These are phyloP conservation scores for Castor canadensis DNA, from an alignment of 2,113 vertebrate species.

Conservation along the genomic window DNA sequence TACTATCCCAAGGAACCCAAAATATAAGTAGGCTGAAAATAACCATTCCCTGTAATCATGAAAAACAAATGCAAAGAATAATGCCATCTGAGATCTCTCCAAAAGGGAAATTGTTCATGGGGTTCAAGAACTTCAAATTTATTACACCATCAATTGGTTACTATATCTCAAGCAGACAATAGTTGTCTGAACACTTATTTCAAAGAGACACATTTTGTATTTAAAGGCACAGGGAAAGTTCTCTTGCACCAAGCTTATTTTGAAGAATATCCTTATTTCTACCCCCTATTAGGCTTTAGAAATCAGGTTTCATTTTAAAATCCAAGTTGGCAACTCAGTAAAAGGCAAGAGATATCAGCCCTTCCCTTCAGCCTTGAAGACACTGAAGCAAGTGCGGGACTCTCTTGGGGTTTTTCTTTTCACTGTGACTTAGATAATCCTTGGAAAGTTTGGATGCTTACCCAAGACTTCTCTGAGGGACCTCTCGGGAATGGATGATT, in stretches of 20 bases:
- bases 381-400: neutral
- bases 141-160: neutral
- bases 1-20: neutral
- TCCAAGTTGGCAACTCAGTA: neutral
- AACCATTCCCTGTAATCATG: neutral
- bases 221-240: constrained; percentile 34
- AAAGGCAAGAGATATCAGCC: neutral
- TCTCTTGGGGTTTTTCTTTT: constrained; percentile 2
- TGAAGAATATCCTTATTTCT: neutral
- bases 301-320: constrained; percentile 36
- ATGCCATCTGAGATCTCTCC: neutral
- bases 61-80: neutral
- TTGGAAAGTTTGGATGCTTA: constrained; percentile 24
- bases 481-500: neutral
- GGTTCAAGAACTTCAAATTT: constrained; percentile 26
- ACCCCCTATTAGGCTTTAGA: neutral
- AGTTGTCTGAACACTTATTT: neutral
- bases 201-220: neutral
- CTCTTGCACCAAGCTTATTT: neutral
- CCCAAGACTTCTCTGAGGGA: neutral
- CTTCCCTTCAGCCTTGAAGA: neutral
- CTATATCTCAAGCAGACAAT: neutral
- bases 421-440: neutral
- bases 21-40: neutral
- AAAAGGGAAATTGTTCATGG: constrained; percentile 20